A percentile compares a stretch with the other conserved stretches of the same genome.
Conservation (phyloP, 2,113 vertebrate species). For the Eolophus roseicapilla region DNA sequence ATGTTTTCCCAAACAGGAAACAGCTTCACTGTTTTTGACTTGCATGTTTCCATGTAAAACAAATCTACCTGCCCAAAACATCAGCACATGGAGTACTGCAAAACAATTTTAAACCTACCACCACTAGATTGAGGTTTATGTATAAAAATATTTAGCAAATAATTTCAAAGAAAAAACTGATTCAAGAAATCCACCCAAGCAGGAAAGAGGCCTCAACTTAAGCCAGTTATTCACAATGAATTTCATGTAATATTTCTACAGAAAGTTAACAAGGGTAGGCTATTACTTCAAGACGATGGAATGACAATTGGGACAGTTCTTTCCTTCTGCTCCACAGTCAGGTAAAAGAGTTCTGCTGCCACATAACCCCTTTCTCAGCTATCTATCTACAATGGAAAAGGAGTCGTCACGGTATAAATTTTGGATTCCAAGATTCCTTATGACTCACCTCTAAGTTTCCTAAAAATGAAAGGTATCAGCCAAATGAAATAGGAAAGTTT, state of each 20-base stretch:
- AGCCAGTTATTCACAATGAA: not conserved
- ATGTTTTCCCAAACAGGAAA: not conserved
- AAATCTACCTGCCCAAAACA: not conserved
- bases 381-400: not conserved
- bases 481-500: slow-evolving; percentile 27
- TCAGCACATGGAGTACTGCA: not conserved
- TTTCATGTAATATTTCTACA: not conserved
- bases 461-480: slow-evolving; percentile 6
- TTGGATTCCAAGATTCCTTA: not conserved
- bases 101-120: not conserved
- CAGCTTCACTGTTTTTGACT: not conserved
- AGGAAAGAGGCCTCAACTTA: not conserved
- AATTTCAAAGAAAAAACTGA: not conserved
- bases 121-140: not conserved
- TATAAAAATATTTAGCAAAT: not conserved
- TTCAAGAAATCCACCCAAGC: not conserved
- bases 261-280: not conserved
- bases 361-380: not conserved
- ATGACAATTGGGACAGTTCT: not conserved
- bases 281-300: not conserved
- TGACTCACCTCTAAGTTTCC: slow-evolving; percentile 3
- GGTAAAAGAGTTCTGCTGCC: not conserved
- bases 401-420: not conserved
- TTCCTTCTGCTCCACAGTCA: not conserved
- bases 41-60: not conserved